Evolutionary conservation across 2,888 invertebrate genomes (phyloP).

Genomic region (Aphidoletes aphidimyza): DNA sequence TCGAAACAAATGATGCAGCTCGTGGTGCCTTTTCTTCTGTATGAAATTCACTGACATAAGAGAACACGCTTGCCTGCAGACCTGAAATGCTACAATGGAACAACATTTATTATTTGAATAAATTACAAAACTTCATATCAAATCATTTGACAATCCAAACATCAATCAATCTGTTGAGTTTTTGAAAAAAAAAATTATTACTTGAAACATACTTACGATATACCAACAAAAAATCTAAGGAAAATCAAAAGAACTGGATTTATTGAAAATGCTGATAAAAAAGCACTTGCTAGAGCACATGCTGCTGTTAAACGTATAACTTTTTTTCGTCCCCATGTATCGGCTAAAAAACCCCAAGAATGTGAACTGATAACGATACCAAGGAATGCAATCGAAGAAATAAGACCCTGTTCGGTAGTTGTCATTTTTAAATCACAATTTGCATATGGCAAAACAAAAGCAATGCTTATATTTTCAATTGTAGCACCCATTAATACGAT

Average conservation of each 20-base stretch:
- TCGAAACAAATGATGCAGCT: constrained; percentile 70
- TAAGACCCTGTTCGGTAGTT: constrained; percentile 72
- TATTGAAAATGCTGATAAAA: constrained; percentile 72
- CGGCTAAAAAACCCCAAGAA: constrained; percentile 83
- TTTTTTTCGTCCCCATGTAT: constrained; percentile 76
- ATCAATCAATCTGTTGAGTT: no score
- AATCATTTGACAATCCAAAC: not conserved
- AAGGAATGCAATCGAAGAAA: constrained; percentile 74
- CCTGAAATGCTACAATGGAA: constrained; percentile 61
- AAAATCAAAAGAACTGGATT: constrained; percentile 70
- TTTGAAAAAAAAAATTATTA: no score
- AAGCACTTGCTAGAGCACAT: constrained; percentile 69
- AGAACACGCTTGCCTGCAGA: constrained; percentile 70
- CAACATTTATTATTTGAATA: not conserved
- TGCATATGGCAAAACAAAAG: constrained; percentile 74
- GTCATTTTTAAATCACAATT: constrained; percentile 75
- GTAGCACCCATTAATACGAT: constrained; percentile 75
- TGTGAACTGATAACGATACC: constrained; percentile 80
- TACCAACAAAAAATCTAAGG: constrained; percentile 74
- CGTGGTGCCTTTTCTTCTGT: constrained; percentile 67
- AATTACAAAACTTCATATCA: not conserved
- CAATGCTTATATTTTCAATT: constrained; percentile 74
- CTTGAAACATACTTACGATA: constrained; percentile 60
- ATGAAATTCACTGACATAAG: constrained; percentile 72
- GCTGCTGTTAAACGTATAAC: constrained; percentile 69